These are phyloP conservation scores for Halcyon chelicuti DNA, from an alignment of 2,797 vertebrate species.

Conservation along the genomic window DNA sequence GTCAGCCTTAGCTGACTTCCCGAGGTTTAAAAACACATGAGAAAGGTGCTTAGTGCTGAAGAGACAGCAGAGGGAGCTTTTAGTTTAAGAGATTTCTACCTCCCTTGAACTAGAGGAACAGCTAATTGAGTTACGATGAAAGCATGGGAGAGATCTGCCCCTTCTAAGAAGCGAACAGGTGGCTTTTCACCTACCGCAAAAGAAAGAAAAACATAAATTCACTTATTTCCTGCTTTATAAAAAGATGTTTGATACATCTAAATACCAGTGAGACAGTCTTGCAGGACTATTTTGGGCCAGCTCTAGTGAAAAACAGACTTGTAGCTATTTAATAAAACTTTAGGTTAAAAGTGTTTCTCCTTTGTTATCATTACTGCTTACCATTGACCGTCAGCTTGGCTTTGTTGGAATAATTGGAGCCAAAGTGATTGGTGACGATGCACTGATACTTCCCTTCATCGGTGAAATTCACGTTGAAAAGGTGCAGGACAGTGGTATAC, in stretches of 20 bases:
- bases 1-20: not conserved
- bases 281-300: not conserved
- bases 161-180: not conserved
- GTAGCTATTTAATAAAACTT: not conserved
- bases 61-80: slow-evolving; percentile 55
- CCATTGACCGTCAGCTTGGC: slow-evolving; percentile 86
- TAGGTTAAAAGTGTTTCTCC: not conserved
- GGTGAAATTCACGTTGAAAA: slow-evolving; percentile 85
- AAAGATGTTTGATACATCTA: not conserved
- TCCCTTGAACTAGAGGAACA: not conserved
- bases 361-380: slow-evolving; percentile 56
- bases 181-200: not conserved
- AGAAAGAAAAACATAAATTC: not conserved
- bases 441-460: slow-evolving; percentile 88
- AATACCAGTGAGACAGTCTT: not conserved
- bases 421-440: slow-evolving; percentile 85
- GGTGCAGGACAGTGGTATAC: slow-evolving; percentile 81
- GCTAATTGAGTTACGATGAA: not conserved
- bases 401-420: slow-evolving; percentile 86
- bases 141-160: not conserved
- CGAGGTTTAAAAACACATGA: not conserved
- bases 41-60: not conserved
- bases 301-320: not conserved
- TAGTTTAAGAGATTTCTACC: not conserved
- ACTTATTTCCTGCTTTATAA: not conserved